Evolutionary conservation across 37 sponge, comb jelly and placozoan species (phyloP).

Genomic region (Beroe forskalii): DNA sequence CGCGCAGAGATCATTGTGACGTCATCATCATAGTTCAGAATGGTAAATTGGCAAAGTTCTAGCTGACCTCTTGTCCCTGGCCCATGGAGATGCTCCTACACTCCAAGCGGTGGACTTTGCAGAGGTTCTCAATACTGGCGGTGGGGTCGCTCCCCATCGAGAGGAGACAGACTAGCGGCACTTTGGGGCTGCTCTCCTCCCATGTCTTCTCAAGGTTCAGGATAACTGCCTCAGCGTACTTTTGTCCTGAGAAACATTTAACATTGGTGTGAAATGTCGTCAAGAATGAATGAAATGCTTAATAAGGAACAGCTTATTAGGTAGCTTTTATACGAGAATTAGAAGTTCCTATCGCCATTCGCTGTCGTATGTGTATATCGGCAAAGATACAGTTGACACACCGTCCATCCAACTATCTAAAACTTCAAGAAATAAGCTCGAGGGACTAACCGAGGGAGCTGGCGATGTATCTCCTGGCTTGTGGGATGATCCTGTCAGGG

Average conservation of each 20-base stretch:
- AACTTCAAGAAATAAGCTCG: no score
- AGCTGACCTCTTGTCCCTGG: conserved; percentile 63
- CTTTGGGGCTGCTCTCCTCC: conserved; percentile 84
- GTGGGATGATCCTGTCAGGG: conserved; percentile 93
- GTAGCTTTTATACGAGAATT: no score
- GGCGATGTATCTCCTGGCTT: conserved; percentile 91
- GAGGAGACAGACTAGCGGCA: conserved; percentile 93
- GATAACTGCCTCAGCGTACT: conserved; percentile 93
- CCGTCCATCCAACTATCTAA: no score
- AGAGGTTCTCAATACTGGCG: conserved; percentile 81
- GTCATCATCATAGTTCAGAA: no score
- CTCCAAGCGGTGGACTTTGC: conserved; percentile 74
- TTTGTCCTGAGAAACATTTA: conserved; percentile 8
- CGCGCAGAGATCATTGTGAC: no score
- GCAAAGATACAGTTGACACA: no score
- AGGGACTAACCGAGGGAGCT: not conserved
- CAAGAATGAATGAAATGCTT: no score
- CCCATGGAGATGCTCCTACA: conserved; percentile 65
- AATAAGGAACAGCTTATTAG: no score
- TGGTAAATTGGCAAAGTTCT: no score
- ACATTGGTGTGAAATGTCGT: no score
- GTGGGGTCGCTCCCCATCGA: conserved; percentile 99
- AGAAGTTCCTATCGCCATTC: no score
- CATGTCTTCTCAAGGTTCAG: conserved; percentile 90
- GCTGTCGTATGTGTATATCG: no score